These are phyloP conservation scores for Ophion obscuratus DNA, from an alignment of 2,888 invertebrate genomes.

Conservation along the genomic window DNA sequence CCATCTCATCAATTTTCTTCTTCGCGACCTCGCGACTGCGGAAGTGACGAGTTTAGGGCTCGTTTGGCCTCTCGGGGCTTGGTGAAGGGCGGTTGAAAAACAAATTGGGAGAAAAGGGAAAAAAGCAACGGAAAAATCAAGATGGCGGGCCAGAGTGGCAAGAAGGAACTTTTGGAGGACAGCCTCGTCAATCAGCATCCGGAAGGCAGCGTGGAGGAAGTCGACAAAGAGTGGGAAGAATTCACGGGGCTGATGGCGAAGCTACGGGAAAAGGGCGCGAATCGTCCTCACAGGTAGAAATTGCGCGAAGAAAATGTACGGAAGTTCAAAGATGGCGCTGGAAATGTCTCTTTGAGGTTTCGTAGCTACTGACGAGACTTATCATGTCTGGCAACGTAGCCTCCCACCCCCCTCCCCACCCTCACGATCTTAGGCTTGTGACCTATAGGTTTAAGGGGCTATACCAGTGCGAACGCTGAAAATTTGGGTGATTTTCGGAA, in stretches of 20 bases:
- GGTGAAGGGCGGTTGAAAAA: no score
- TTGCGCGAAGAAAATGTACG: not conserved
- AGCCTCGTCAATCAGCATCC: slow-evolving; percentile 79
- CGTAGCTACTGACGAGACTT: not conserved
- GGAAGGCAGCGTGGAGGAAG: slow-evolving; percentile 85
- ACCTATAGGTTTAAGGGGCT: no score
- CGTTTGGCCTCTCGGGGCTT: not conserved
- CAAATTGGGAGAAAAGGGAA: not conserved
- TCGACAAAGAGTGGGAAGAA: slow-evolving; percentile 87
- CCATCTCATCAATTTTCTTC: not conserved
- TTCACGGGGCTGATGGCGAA: slow-evolving; percentile 85
- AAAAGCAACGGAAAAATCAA: slow-evolving; percentile 19
- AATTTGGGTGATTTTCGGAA: no score
- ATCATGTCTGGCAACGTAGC: not conserved
- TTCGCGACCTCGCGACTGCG: not conserved
- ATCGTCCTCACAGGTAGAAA: slow-evolving; percentile 80
- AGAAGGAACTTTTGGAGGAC: slow-evolving; percentile 79
- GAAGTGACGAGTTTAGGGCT: not conserved
- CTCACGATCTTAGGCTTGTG: not conserved
- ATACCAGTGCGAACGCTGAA: no score
- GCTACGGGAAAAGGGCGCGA: slow-evolving; percentile 81
- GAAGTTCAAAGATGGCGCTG: not conserved
- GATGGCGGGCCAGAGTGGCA: slow-evolving; percentile 77
- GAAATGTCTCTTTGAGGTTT: not conserved
- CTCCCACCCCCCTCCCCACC: not conserved